A percentile compares a stretch with the other conserved stretches of the same genome.
Evolutionary conservation across 2,888 invertebrate genomes (phyloP).

Genomic region (Orthonychiurus folsomi): DNA sequence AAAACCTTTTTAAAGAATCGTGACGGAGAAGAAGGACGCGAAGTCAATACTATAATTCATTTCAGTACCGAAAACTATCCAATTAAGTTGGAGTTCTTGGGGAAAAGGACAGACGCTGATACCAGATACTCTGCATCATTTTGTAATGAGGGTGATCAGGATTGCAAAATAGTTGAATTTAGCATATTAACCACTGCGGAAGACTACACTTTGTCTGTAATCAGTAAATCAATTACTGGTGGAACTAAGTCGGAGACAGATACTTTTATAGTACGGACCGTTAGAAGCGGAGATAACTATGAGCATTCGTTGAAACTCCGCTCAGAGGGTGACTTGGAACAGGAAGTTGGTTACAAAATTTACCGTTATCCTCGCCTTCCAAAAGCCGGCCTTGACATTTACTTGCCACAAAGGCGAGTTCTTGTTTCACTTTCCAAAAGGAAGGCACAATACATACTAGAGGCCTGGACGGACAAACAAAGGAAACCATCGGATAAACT

Average conservation of each 20-base stretch:
- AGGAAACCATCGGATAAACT: slow-evolving; percentile 18
- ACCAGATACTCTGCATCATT: slow-evolving; percentile 24
- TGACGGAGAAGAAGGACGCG: slow-evolving; percentile 35
- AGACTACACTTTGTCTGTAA: slow-evolving; percentile 12
- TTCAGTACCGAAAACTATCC: slow-evolving; percentile 19
- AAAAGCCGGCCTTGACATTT: slow-evolving; percentile 40
- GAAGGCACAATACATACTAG: slow-evolving; percentile 51
- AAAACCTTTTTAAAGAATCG: slow-evolving; percentile 23
- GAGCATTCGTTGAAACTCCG: slow-evolving; percentile 30
- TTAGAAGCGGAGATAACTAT: slow-evolving; percentile 16
- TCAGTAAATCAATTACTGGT: not conserved
- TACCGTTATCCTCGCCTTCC: slow-evolving; percentile 48
- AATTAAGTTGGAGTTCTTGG: slow-evolving; percentile 25
- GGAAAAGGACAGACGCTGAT: slow-evolving; percentile 35
- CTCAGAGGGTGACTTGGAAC: slow-evolving; percentile 17
- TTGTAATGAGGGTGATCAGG: slow-evolving; percentile 25
- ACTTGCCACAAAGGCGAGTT: slow-evolving; percentile 53
- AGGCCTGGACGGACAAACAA: slow-evolving; percentile 54
- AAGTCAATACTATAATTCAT: slow-evolving; percentile 23
- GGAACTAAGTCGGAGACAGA: slow-evolving; percentile 9
- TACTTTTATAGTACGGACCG: slow-evolving; percentile 7
- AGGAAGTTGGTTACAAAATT: slow-evolving; percentile 34
- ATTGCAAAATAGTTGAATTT: slow-evolving; percentile 25
- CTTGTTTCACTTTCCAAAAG: slow-evolving; percentile 39
- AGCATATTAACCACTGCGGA: slow-evolving; percentile 10